phyloP scores from a whole-genome alignment of 35 echinoderm and acorn worm genomes.

The Heliocidaris erythrogramma region DNA sequence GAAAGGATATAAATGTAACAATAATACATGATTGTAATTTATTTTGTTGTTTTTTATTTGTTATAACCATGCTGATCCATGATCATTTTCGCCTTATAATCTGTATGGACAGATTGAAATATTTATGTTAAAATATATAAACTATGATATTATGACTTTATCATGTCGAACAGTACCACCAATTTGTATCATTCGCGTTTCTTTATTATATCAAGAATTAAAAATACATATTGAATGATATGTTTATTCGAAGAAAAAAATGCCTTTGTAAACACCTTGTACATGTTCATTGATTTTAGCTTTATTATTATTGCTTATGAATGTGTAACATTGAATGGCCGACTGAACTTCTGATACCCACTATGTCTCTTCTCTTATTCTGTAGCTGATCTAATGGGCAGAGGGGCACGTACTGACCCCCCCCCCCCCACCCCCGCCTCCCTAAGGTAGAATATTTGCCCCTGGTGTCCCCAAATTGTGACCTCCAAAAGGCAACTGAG shows the following conservation, averaged over 20 bases:
- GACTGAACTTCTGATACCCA: no score
- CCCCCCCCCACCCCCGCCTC: no score
- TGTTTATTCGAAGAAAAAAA: not conserved
- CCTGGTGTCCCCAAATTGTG: no score
- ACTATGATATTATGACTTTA: not conserved
- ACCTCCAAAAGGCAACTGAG: no score
- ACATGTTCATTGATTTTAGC: no score
- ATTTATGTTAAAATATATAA: not conserved
- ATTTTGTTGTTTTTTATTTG: not conserved
- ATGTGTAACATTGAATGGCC: no score
- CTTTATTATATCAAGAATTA: not conserved
- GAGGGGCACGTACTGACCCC: no score
- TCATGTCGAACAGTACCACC: not conserved
- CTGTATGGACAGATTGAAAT: not conserved
- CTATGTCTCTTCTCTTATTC: no score
- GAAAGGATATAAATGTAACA: not conserved
- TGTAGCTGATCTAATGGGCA: no score
- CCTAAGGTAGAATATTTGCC: no score
- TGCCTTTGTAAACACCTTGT: not conserved
- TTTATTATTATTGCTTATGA: no score
- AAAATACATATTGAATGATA: not conserved
- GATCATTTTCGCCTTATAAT: not conserved
- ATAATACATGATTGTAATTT: not conserved
- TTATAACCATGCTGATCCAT: not conserved
- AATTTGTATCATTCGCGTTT: not conserved